Evolutionary conservation across 2,797 vertebrate species (phyloP).

Genomic region (Pseudochirops cupreus): DNA sequence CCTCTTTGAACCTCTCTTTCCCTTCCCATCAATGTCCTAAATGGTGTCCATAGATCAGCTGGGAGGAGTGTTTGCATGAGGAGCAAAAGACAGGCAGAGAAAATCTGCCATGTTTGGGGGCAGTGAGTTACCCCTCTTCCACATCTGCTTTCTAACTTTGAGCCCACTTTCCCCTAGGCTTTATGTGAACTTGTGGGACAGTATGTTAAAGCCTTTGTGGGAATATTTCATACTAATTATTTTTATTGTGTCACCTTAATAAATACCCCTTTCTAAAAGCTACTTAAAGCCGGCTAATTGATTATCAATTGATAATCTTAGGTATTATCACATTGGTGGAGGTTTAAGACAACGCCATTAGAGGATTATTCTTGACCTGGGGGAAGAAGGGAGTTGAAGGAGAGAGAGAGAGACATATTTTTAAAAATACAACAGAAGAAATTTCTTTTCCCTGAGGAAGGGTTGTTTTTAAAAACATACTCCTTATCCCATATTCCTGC

Average conservation of each 20-base stretch:
- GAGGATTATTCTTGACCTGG: neutral
- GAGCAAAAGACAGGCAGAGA: neutral
- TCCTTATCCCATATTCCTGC: neutral
- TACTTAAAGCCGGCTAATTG: neutral
- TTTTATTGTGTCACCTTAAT: neutral
- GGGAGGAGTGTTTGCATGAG: neutral
- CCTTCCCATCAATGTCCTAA: neutral
- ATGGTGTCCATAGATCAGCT: neutral
- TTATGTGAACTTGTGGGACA: neutral
- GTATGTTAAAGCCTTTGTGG: neutral
- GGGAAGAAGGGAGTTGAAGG: neutral
- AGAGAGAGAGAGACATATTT: neutral
- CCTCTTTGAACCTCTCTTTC: neutral
- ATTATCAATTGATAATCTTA: neutral
- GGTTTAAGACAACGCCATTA: neutral
- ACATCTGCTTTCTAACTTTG: neutral
- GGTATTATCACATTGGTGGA: neutral
- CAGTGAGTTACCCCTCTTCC: neutral
- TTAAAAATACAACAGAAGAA: neutral
- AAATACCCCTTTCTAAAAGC: neutral
- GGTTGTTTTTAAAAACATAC: neutral
- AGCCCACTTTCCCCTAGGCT: neutral
- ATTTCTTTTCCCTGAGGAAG: neutral
- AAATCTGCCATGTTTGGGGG: neutral
- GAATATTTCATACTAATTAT: neutral